phyloP scores from a whole-genome alignment of 1,140 invertebrate species.

The Eriocheir sinensis region DNA sequence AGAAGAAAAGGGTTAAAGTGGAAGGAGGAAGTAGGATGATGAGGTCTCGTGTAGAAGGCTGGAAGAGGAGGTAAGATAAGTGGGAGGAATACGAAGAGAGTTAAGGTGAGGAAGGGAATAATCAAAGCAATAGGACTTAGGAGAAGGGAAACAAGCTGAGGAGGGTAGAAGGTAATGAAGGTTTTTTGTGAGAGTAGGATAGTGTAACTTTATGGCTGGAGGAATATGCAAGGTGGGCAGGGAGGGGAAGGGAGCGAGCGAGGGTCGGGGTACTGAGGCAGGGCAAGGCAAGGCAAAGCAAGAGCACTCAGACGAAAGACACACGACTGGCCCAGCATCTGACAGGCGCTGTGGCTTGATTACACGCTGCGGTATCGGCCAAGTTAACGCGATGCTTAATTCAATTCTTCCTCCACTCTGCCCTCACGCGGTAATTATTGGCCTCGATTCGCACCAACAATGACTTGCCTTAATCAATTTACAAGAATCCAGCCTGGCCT shows the following conservation, averaged over 20 bases:
- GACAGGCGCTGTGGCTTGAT: neutral
- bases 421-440: neutral
- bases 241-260: neutral
- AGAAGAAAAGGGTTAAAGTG: no score
- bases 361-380: neutral
- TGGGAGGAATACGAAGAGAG: no score
- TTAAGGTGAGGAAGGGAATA: no score
- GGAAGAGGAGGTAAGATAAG: no score
- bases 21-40: no score
- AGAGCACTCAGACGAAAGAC: no score
- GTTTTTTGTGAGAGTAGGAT: neutral
- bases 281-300: neutral
- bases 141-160: no score
- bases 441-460: slow-evolving; percentile 1
- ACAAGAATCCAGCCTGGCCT: neutral
- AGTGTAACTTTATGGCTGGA: no score
- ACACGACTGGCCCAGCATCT: neutral
- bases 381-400: slow-evolving; percentile 3
- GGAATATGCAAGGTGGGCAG: neutral
- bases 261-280: neutral
- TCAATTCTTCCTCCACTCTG: neutral
- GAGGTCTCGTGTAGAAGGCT: no score
- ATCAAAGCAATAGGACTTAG: no score
- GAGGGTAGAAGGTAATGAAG: neutral
- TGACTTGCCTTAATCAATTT: slow-evolving; percentile 26